Evolutionary conservation across 2,888 invertebrate species (phyloP).

Genomic region (Hedya salicella): DNA sequence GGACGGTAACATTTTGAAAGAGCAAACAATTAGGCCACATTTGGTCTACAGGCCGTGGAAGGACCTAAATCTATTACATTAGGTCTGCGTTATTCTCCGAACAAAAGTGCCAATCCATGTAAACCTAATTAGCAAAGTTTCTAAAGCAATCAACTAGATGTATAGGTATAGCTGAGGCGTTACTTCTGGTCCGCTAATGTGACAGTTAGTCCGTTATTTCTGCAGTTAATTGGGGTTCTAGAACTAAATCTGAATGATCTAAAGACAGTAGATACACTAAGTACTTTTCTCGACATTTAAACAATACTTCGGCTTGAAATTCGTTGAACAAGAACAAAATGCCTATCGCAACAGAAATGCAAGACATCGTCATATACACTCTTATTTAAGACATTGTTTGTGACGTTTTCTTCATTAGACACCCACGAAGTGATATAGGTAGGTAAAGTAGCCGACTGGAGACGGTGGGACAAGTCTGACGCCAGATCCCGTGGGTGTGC

Average conservation of each 20-base stretch:
- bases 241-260: constrained; percentile 5
- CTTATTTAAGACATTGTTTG: too few relatives aligned
- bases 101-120: not conserved
- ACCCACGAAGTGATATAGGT: too few relatives aligned
- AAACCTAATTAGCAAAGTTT: not conserved
- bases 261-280: not conserved
- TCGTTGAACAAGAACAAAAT: not conserved
- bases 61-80: not conserved
- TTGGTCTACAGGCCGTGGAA: not conserved
- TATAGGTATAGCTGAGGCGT: not conserved
- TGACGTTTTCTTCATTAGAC: too few relatives aligned
- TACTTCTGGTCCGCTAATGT: constrained; percentile 32
- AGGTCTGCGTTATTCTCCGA: not conserved
- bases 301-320: constrained; percentile 5
- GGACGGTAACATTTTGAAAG: constrained; percentile 36
- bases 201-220: not conserved
- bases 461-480: too few relatives aligned
- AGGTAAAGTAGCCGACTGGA: too few relatives aligned
- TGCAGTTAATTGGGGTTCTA: constrained; percentile 8
- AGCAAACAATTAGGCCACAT: constrained; percentile 36
- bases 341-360: too few relatives aligned
- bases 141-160: not conserved
- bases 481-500: too few relatives aligned
- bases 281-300: constrained; percentile 9
- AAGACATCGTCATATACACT: too few relatives aligned